These are phyloP conservation scores for Brachionus angularis DNA, from an alignment of 1,140 invertebrate genomes.

Conservation along the genomic window DNA sequence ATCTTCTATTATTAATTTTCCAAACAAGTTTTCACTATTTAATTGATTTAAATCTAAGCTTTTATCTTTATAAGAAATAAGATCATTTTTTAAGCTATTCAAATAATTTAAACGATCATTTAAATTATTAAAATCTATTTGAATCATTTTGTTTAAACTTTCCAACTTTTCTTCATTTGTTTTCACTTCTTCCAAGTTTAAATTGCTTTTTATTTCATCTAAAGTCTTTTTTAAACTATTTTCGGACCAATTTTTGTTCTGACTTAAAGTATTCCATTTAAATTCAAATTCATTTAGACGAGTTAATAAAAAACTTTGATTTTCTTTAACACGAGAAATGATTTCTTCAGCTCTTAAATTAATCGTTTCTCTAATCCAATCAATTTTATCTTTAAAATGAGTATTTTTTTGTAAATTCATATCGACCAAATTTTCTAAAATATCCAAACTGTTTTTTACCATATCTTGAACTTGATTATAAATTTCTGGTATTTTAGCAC, in stretches of 20 bases:
- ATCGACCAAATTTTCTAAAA: background rate
- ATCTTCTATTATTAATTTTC: constrained; percentile 17
- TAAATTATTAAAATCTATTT: background rate
- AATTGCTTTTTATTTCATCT: background rate
- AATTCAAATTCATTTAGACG: constrained; percentile 15
- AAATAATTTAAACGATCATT: constrained; percentile 1
- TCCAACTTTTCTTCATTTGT: constrained; percentile 9
- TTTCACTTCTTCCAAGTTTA: constrained; percentile 12
- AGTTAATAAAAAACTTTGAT: background rate
- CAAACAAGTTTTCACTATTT: constrained; percentile 3
- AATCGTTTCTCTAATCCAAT: constrained; percentile 21
- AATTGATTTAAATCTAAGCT: constrained; percentile 11
- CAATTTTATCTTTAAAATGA: background rate
- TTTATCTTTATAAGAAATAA: constrained; percentile 2
- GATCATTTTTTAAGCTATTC: background rate
- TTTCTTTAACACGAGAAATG: background rate
- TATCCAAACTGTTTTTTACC: background rate
- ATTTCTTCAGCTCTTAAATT: constrained; percentile 22
- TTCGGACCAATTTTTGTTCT: background rate
- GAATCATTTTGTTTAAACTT: background rate
- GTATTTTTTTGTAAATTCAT: background rate
- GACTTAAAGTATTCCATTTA: background rate
- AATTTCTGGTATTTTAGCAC: constrained; percentile 8
- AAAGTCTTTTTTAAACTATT: background rate
- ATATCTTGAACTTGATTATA: constrained; percentile 4